These are phyloP conservation scores for Polymixis flavicincta DNA, from an alignment of 2,888 invertebrate species.

Conservation along the genomic window DNA sequence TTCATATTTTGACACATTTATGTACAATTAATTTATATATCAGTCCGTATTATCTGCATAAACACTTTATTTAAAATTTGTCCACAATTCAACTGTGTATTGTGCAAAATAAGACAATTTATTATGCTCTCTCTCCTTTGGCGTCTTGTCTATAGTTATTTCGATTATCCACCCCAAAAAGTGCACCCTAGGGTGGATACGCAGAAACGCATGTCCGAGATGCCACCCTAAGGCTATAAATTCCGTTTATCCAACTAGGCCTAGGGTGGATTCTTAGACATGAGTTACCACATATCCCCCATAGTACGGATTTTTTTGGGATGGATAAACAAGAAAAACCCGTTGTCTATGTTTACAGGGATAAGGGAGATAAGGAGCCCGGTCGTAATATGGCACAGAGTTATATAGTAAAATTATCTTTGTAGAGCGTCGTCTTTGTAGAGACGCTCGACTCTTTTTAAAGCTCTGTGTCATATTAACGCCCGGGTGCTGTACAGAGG, in stretches of 20 bases:
- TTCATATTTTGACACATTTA: slow-evolving; percentile 81
- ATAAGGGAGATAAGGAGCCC: slow-evolving; percentile 20
- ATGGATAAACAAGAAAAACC: neutral
- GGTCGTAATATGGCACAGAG: slow-evolving; percentile 7
- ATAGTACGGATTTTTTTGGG: too few relatives aligned
- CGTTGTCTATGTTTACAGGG: slow-evolving; percentile 60
- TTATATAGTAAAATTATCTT: neutral
- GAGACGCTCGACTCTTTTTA: neutral
- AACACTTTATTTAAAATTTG: slow-evolving; percentile 63
- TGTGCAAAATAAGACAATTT: slow-evolving; percentile 76
- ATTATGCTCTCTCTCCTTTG: slow-evolving; percentile 77
- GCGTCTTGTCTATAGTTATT: slow-evolving; percentile 45
- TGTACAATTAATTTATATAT: slow-evolving; percentile 84
- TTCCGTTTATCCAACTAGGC: neutral
- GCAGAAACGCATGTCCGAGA: neutral
- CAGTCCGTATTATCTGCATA: slow-evolving; percentile 83
- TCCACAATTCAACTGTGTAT: slow-evolving; percentile 65
- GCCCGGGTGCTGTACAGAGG: slow-evolving; percentile 3
- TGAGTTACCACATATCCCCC: neutral
- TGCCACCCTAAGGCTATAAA: neutral
- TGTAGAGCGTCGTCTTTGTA: neutral
- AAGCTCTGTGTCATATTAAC: slow-evolving; percentile 13
- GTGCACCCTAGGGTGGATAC: neutral
- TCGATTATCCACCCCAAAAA: neutral
- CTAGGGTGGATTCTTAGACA: neutral